Base-by-base conservation (phyloP, 2,888 invertebrate species). In the Abscondita cerata region DNA sequence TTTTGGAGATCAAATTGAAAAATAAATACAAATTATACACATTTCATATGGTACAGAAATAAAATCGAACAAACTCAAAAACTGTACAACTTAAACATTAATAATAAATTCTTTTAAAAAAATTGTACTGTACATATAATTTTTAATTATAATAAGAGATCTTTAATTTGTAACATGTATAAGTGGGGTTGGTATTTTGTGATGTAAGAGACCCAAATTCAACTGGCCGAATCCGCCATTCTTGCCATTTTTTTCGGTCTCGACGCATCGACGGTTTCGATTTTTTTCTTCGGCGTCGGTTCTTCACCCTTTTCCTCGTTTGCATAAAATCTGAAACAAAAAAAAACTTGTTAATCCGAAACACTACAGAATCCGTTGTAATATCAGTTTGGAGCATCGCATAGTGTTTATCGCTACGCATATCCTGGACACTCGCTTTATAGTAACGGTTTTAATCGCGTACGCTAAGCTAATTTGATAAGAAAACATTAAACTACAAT, bases 281-380 rank as follows among this genome's bases (percentile, higher is more conserved):
- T 79, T 85, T 82, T 68, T 81, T 82, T 68, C 76, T 73, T 75
- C 77, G 81, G 68, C 84, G 78, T 76, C 83, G 77, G 77, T 86
- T 84, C 63, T 51, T 64, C 59, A 48, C 52, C 55, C 72, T 63
- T 78, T 88, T 88, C 78, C 87, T 86, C 60, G 85, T 85, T 77
- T 86, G 85, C 85, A 89, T 82, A 81, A 83, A 89, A 83, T 88
- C 89, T 89, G 87, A 33, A 87, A 83, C 71, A 77, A 76, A 69
- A 72, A 70, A 78, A 74, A 68, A 65, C 25, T 38, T 16, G 15
- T 16, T 25, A 2, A 25, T 25, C 4, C 25, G 6, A 25, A 40
- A 12, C 13, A 40, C 15, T 40, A 40, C 40, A 40, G 44, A 18
- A 18, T 41, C 41, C 41, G 41, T 12, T 41, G 41, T 41, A 8